These are phyloP conservation scores for Tipula helvola DNA, from an alignment of 2,888 invertebrate species.

Conservation along the genomic window DNA sequence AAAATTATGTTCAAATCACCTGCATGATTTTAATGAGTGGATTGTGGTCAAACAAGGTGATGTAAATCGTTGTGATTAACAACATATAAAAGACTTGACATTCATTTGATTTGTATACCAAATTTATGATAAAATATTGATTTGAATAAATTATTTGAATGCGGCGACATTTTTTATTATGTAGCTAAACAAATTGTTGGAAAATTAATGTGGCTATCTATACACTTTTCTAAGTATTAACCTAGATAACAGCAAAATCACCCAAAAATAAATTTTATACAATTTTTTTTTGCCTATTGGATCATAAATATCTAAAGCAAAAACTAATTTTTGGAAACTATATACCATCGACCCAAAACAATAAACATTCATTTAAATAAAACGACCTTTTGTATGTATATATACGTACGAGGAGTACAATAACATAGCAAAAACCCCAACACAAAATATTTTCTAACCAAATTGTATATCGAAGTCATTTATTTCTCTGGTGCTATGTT, in stretches of 20 bases:
- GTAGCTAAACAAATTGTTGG: background rate
- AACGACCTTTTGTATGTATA: background rate
- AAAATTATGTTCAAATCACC: background rate
- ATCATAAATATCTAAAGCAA: background rate
- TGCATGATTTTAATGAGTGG: background rate
- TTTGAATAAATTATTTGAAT: background rate
- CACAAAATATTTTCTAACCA: background rate
- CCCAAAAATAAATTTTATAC: background rate
- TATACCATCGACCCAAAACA: background rate
- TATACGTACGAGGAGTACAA: background rate
- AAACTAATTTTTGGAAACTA: background rate
- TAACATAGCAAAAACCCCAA: background rate
- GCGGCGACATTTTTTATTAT: background rate
- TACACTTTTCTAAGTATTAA: background rate
- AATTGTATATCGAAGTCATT: background rate
- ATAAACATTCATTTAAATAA: background rate
- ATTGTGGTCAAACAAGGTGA: background rate
- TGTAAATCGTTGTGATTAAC: background rate
- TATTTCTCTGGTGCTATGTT: background rate
- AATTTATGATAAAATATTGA: background rate
- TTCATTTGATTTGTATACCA: background rate
- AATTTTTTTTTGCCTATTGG: background rate
- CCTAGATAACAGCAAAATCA: background rate
- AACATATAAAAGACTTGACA: background rate
- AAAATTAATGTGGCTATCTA: background rate